Base-by-base conservation (phyloP, 2,797 vertebrate genomes). In the Trematomus bernacchii region DNA sequence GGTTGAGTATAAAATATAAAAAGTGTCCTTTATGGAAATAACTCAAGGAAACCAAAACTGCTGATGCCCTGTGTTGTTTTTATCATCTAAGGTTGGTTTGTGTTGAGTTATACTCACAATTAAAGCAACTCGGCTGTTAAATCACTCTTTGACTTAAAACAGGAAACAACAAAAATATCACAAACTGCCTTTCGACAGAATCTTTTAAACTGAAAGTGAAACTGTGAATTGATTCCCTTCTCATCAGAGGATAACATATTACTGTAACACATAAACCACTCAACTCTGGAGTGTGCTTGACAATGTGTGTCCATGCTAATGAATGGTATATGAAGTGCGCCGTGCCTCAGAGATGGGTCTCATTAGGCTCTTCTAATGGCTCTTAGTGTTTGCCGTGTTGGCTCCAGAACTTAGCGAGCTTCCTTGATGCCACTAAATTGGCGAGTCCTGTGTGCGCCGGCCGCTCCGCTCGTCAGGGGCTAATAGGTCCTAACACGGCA, bases 401-500 rank as follows among this genome's bases (percentile, higher is more conserved):
- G 67, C 84, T 81, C 54, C 65, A 80, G 84, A 81, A 80, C 74
- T 82, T 63, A 72, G 72, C 75, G 10, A 70, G 82, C 77, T 55
- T 77, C 78, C 71, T 82, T 83, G 84, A 91, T 84, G 71, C 4
- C 52, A 9, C 79, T 79, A 91, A 93, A 93, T 93, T 93, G 89
- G 81, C 19, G 67, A 71, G 84, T 64, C 78, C 83, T 69, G 89
- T 78, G 85, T 85, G 77, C 66, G 3, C 57, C 68, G 48, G 65
- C 67, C 46, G 66, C 85, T 84, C 73, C 1, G 23, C 82, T 90
- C 58, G 74, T 82, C 90, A 84, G 83, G 42, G 19, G 73, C 85
- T 92, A 89, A 91, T 84, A 64, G 85, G 80, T 79, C 58, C 81
- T 93, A 93, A 93, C 89, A 27, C 58, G 27, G 83, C 87, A 91